Evolutionary conservation across 2,797 vertebrate genomes (phyloP).

Genomic region (Peromyscus aztecus): DNA sequence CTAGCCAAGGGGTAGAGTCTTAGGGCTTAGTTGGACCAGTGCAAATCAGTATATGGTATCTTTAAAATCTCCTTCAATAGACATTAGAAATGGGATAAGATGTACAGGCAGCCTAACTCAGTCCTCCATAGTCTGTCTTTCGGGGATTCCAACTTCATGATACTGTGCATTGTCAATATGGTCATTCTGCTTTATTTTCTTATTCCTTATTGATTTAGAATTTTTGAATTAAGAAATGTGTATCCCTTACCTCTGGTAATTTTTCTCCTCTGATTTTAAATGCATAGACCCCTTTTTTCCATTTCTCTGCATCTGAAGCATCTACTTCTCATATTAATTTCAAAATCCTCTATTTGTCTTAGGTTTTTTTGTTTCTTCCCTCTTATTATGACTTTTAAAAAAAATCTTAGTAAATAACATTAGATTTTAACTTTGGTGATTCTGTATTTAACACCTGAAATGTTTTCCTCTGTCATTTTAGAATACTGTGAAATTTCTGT

Average conservation of each 20-base stretch:
- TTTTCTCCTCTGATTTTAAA: background rate
- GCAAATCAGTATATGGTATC: background rate
- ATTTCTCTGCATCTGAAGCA: background rate
- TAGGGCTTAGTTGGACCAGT: background rate
- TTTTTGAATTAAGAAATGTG: background rate
- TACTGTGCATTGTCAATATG: background rate
- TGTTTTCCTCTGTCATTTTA: background rate
- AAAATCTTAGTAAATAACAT: background rate
- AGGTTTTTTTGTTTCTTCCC: background rate
- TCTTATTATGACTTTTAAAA: background rate
- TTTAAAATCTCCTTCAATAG: background rate
- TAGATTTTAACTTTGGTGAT: constrained; percentile 24
- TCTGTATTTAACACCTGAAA: constrained; percentile 6
- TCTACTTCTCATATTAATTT: constrained; percentile 11
- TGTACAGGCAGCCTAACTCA: background rate
- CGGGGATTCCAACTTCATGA: background rate
- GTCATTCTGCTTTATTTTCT: background rate
- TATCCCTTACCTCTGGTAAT: background rate
- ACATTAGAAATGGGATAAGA: background rate
- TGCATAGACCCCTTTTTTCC: fast-evolving
- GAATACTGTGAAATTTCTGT: background rate
- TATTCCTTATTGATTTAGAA: background rate
- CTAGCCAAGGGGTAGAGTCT: fast-evolving
- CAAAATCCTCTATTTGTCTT: background rate
- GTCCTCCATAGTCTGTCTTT: background rate